Base-by-base conservation (phyloP, 2,797 vertebrate species). In the Hylomyscus alleni region DNA sequence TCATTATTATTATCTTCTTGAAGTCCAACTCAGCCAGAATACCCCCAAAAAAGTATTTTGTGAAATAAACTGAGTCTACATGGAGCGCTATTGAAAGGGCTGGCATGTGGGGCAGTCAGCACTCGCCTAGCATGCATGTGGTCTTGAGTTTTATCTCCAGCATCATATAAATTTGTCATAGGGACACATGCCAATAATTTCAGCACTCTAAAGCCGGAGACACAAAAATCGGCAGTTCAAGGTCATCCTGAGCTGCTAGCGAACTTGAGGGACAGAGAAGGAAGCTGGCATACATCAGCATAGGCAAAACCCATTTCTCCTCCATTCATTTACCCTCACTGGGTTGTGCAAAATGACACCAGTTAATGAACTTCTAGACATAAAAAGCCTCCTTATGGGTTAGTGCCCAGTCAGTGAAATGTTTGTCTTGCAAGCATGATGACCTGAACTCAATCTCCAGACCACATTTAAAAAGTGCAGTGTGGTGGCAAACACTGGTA, bases 1-100 rank as follows among this genome's bases (percentile, higher is more conserved):
- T 62, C 14, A 37, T 76, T 52, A 78, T 29, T 52, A 78, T 14
- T 62, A 19, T 37, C 80, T 65, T 86, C 83, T 65, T 89, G 17
- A 94, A 86, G 69, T 93, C 80, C 80, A 89, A 54, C 13, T 91
- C 40, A 67, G 19, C 22, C 54, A 73, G 40, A 94, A 85, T 67
- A n/a, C 44, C 69, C 86, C 65, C 44, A 44, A 29, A 73, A 85
- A 91, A 91, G 24, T 24, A 62, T 82, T 93, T 65, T 72, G 60
- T 15, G n/a, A 94, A 95, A 62, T 88, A 62, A 26, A 4, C 37
- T 47, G 75, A 50, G 60, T 69, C 52, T 85, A 47, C 4, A 15
- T 2, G 54, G 52, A 60, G 83, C 73, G 24, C 40, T 90, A 60
- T 11, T 26, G 1, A n/a, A 83, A 5, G 14, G 9, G 37, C 26